Conservation (phyloP, 2,113 vertebrate species). For the Galemys pyrenaicus region DNA sequence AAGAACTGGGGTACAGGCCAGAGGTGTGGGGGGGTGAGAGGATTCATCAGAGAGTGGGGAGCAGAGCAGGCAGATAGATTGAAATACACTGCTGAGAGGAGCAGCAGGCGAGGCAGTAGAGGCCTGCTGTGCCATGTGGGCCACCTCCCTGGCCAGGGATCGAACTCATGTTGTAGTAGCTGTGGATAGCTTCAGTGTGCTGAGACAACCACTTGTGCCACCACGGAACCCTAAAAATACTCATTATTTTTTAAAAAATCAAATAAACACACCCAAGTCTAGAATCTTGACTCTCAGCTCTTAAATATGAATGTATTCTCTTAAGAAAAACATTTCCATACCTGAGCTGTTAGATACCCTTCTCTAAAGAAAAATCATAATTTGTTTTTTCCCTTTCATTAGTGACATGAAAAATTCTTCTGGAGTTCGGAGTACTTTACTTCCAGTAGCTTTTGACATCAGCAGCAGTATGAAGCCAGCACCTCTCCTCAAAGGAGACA, state of each 20-base stretch:
- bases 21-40: too few species aligned
- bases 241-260: conserved; percentile 71
- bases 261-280: conserved; percentile 69
- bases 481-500: not conserved
- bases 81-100: too few species aligned
- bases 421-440: conserved; percentile 47
- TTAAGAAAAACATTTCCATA: conserved; percentile 81
- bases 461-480: not conserved
- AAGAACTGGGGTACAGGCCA: too few species aligned
- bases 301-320: conserved; percentile 71
- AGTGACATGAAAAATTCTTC: conserved; percentile 43
- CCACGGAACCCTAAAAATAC: too few species aligned
- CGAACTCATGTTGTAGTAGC: too few species aligned
- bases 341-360: conserved; percentile 72
- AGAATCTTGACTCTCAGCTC: conserved; percentile 73
- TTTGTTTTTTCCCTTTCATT: conserved; percentile 56
- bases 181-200: too few species aligned
- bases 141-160: too few species aligned
- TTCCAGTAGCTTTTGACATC: conserved; percentile 29
- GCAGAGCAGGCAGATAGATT: too few species aligned
- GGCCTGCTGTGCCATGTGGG: too few species aligned
- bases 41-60: too few species aligned
- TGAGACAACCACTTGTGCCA: too few species aligned
- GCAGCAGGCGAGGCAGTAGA: too few species aligned
- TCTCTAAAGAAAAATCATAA: conserved; percentile 66